These are phyloP conservation scores for Hyles lineata DNA, from an alignment of 2,888 invertebrate genomes.

Conservation along the genomic window DNA sequence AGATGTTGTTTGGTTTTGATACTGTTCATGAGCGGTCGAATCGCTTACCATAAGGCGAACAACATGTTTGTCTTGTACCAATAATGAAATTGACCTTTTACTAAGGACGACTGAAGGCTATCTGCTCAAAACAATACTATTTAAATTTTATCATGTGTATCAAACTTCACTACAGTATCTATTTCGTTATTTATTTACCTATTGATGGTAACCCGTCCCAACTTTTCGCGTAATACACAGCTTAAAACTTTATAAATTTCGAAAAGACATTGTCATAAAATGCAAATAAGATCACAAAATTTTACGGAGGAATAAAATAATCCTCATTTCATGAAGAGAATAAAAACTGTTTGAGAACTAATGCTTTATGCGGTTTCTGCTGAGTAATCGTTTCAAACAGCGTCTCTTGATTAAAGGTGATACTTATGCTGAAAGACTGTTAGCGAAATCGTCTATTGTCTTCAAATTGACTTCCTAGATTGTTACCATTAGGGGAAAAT, in stretches of 20 bases:
- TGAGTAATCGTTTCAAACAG: background rate
- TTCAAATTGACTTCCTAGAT: background rate
- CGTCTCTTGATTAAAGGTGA: conserved; percentile 8
- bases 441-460: background rate
- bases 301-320: conserved; percentile 7
- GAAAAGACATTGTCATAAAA: conserved; percentile 19
- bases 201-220: too few species aligned
- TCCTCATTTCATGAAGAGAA: background rate
- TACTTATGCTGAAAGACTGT: background rate
- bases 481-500: background rate
- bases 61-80: too few species aligned
- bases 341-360: conserved; percentile 5
- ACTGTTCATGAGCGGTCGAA: too few species aligned
- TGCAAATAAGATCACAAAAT: conserved; percentile 14
- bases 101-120: too few species aligned
- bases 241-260: conserved; percentile 14
- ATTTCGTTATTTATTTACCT: too few species aligned
- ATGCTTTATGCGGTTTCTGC: background rate
- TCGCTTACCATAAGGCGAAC: too few species aligned
- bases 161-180: too few species aligned
- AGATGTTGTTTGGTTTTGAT: too few species aligned
- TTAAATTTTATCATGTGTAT: too few species aligned
- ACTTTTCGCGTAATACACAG: background rate
- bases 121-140: too few species aligned
- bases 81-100: too few species aligned